Conservation (phyloP, 2,113 vertebrate genomes). For the Melanocharis versteri region DNA sequence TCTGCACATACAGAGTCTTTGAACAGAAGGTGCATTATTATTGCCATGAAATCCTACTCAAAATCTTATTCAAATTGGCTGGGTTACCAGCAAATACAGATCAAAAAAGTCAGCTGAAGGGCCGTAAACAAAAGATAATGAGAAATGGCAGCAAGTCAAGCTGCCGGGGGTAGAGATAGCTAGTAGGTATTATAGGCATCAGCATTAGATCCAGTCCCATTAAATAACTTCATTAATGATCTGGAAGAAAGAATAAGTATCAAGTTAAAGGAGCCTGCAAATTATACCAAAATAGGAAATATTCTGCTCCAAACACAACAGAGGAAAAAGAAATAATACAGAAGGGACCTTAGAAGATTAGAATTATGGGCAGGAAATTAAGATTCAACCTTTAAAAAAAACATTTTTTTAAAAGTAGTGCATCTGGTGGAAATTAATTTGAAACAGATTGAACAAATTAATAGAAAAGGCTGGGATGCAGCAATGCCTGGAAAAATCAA, state of each 20-base stretch:
- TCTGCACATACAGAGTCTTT: background rate
- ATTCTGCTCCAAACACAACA: background rate
- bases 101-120: background rate
- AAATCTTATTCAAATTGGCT: slow-evolving; percentile 15
- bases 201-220: background rate
- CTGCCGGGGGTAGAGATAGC: background rate
- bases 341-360: background rate
- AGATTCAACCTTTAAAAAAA: background rate
- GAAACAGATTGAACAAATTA: slow-evolving; percentile 15
- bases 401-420: background rate
- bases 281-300: slow-evolving; percentile 11
- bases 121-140: slow-evolving; percentile 27
- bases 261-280: background rate
- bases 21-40: background rate
- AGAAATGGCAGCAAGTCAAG: slow-evolving; percentile 18
- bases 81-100: background rate
- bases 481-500: slow-evolving; percentile 4
- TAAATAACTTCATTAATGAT: slow-evolving; percentile 31
- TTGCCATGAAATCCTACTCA: background rate
- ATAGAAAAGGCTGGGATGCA: background rate
- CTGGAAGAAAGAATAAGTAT: background rate
- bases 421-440: slow-evolving; percentile 36
- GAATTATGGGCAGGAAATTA: slow-evolving; percentile 36
- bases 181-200: background rate
- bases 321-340: background rate